Evolutionary conservation across 2,888 invertebrate species (phyloP).

Genomic region (Noctuana brunneofusca): DNA sequence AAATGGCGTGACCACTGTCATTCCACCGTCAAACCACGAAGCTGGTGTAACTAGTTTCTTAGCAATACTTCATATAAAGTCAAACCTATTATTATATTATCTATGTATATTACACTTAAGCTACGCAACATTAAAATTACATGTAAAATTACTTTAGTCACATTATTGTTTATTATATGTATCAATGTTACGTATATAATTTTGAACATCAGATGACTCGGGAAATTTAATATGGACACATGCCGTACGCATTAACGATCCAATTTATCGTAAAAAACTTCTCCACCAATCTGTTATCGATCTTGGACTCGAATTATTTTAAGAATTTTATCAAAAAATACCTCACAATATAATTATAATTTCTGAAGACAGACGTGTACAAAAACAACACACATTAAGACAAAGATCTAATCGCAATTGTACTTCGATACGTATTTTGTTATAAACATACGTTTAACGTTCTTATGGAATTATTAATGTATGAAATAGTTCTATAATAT

Average conservation of each 20-base stretch:
- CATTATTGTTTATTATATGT: conserved; percentile 81
- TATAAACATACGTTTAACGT: conserved; percentile 68
- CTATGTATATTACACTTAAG: conserved; percentile 79
- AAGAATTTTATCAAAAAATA: conserved; percentile 74
- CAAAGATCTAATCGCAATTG: conserved; percentile 75
- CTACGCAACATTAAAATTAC: conserved; percentile 79
- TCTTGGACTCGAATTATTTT: conserved; percentile 69
- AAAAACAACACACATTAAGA: conserved; percentile 62
- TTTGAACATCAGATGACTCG: conserved; percentile 80
- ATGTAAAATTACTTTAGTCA: conserved; percentile 81
- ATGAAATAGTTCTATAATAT: conserved; percentile 41
- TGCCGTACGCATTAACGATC: conserved; percentile 51
- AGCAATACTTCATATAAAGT: conserved; percentile 78
- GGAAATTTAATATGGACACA: conserved; percentile 55
- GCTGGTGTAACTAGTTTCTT: conserved; percentile 60
- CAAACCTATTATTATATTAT: conserved; percentile 63
- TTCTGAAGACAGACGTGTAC: conserved; percentile 62
- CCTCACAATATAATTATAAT: conserved; percentile 55
- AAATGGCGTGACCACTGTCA: conserved; percentile 37
- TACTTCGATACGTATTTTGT: conserved; percentile 83
- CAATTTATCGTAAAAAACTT: conserved; percentile 56
- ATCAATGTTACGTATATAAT: conserved; percentile 82
- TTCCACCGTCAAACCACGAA: conserved; percentile 52
- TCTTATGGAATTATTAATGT: conserved; percentile 59
- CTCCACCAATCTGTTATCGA: conserved; percentile 49